Base-by-base conservation (phyloP, 2,888 invertebrate genomes). In the Drosophila putrida region DNA sequence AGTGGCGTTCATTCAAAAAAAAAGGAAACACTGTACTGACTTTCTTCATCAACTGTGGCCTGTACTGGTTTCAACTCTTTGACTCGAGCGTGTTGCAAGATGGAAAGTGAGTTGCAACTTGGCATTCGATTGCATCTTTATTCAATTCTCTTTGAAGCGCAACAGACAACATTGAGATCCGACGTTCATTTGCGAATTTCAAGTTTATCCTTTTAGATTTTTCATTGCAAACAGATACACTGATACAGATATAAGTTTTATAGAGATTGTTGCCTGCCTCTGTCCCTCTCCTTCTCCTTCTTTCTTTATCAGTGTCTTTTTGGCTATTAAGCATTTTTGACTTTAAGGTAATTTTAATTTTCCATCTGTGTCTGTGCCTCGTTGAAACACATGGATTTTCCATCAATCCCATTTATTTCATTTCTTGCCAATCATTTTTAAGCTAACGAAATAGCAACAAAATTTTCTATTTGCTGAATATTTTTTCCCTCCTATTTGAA, bases 41-140 rank as follows among this genome's bases (percentile, higher is more conserved):
- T 39, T 28, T 51, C 11, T 6, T 20, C 28, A 5, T 4, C 28
- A 46, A 13, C 44, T 25, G 13, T 31, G 54, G 27, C 44, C 46
- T 57, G 44, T 15, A 27, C 15, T 11, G 13, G 5, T 9, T 28
- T 39, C 6, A 15, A 4, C 9, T 6, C 36, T 36, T 20, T 50
- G 11, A 6, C 0, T 31, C 9, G 31, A 8, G 10, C 36, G 4
- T 13, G 20, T 41, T 57, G 20, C 61, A 54, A 55, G 59, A 49
- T 53, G 43, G 60, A 75, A 65, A 75, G 72, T 62, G 57, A 76
- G 53, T 60, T 74, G 60, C 61, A 75, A 35, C 38, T 53, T 53
- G 59, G 51, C 71, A 60, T 62, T 47, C 20, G 33, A 49, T 57
- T 60, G 71, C 55, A 71, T 59, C 41, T 55, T 50, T 35, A 71